phyloP scores from a whole-genome alignment of 1,140 invertebrate species.

The Liolophura sinensis region DNA sequence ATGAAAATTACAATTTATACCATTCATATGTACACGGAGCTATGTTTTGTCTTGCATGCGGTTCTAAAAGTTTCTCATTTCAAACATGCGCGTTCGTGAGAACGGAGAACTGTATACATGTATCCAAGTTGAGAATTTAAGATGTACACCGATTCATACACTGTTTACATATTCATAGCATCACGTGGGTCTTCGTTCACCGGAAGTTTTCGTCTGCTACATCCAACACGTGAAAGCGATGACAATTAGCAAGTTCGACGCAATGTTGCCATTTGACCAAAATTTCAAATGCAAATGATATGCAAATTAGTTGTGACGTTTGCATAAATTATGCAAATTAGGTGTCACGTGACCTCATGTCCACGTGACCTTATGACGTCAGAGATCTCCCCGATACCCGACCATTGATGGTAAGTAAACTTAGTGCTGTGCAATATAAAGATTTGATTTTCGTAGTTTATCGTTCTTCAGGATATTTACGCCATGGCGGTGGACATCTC shows the following conservation, averaged over 20 bases:
- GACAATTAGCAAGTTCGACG: constrained; percentile 7
- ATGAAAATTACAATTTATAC: too few species aligned
- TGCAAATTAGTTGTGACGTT: constrained; percentile 24
- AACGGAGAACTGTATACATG: too few species aligned
- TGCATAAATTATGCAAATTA: constrained; percentile 39
- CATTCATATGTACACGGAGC: too few species aligned
- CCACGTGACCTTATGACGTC: constrained; percentile 7
- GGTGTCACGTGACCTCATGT: constrained; percentile 25
- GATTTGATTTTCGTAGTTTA: not conserved
- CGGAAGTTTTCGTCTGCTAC: constrained; percentile 2
- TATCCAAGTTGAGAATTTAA: not conserved
- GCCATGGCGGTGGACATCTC: not conserved
- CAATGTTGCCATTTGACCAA: constrained; percentile 4
- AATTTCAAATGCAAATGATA: constrained; percentile 33
- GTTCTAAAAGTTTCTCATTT: too few species aligned
- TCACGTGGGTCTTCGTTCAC: not conserved
- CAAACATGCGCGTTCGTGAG: too few species aligned
- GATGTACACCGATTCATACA: not conserved
- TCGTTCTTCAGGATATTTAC: not conserved
- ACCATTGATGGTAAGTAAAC: not conserved
- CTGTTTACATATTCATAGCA: not conserved
- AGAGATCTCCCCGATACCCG: not conserved
- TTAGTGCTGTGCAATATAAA: constrained; percentile 2
- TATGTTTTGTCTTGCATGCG: too few species aligned
- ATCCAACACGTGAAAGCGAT: not conserved